Percentiles rank a stretch among this genome's conserved stretches.
Conservation (phyloP, 2,797 vertebrate genomes). For the Tauraco hartlaubi region DNA sequence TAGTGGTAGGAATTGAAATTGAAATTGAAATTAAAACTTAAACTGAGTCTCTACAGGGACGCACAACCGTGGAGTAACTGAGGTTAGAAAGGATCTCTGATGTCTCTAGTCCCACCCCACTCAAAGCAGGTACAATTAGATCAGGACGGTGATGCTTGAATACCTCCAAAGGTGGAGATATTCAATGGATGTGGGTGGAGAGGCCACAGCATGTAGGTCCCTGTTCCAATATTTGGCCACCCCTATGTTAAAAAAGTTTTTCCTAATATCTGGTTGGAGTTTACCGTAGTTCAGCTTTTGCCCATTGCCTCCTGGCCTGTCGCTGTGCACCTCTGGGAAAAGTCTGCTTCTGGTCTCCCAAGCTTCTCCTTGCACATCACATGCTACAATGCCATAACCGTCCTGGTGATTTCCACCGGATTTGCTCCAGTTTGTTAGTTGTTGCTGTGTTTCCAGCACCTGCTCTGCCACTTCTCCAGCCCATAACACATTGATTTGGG, state of each 20-base stretch:
- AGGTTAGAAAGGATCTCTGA: not conserved
- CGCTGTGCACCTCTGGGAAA: not conserved
- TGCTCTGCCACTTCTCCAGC: not conserved
- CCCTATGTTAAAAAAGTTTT: not conserved
- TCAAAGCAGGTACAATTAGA: too few species aligned
- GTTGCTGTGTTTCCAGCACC: not conserved
- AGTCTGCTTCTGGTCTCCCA: not conserved
- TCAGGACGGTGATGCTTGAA: rapidly evolving
- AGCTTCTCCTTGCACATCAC: not conserved
- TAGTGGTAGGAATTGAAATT: rapidly evolving
- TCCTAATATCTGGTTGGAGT: rapidly evolving
- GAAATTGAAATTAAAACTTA: not conserved
- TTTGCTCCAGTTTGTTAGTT: not conserved
- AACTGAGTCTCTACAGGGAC: not conserved
- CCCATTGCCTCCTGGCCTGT: not conserved
- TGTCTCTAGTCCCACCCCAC: not conserved
- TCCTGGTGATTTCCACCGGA: not conserved
- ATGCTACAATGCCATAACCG: rapidly evolving
- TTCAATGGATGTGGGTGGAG: rapidly evolving
- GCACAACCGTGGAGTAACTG: rapidly evolving
- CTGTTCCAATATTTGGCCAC: not conserved
- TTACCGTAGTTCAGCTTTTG: rapidly evolving
- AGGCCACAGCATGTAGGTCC: not conserved
- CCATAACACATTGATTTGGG: rapidly evolving
- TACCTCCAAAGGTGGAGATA: not conserved